Conservation (phyloP, 2,888 invertebrate genomes). For the Rapana venosa region DNA sequence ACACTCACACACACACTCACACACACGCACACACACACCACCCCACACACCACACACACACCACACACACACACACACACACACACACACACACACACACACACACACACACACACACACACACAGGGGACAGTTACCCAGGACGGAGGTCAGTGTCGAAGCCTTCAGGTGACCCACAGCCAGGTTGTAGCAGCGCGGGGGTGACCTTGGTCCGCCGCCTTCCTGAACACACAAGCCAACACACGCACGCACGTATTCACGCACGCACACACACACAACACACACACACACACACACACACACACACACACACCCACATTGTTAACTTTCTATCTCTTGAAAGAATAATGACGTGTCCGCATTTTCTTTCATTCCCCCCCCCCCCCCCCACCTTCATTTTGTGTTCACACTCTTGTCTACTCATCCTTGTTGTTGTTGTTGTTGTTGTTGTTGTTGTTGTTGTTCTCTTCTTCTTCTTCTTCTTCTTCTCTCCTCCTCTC, state of each 20-base stretch:
- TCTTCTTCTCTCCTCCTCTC: neutral
- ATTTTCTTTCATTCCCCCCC: no score
- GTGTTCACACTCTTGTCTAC: no score
- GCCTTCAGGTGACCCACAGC: constrained; percentile 80
- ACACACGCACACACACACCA: neutral
- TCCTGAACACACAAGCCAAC: constrained; percentile 59
- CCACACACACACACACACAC: neutral
- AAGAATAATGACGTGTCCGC: no score
- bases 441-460: no score
- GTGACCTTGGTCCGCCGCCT: constrained; percentile 80
- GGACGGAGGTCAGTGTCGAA: constrained; percentile 76
- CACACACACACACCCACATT: no score
- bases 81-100: neutral
- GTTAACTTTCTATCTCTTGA: no score
- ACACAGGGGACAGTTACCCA: constrained; percentile 72
- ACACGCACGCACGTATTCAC: no score
- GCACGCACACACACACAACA: neutral
- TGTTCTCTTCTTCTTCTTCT: no score
- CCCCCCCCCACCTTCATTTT: no score
- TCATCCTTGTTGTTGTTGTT: no score
- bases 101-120: neutral
- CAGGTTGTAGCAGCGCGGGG: constrained; percentile 81
- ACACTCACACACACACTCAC: constrained; percentile 10
- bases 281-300: neutral
- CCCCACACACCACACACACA: no score